Evolutionary conservation across 2,888 invertebrate genomes (phyloP), one percentile per base, ranked within the genome.

Genomic region (Drosophila monieri): DNA sequence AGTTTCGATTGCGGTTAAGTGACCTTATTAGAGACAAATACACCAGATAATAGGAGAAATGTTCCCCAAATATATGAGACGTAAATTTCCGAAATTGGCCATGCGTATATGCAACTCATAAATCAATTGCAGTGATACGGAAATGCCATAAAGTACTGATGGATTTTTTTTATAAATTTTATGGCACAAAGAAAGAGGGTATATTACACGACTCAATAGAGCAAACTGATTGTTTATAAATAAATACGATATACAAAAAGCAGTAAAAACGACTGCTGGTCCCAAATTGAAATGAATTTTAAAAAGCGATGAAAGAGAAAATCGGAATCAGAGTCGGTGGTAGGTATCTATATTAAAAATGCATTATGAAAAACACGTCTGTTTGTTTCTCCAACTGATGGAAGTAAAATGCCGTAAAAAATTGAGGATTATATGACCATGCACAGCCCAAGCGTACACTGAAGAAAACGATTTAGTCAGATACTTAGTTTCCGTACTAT

Each of bases 331-430:
- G 6, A 64, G 53, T 62, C 62, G 15, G 15, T 43, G 30, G 44
- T 23, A 53, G 64, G 53, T 64, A 15, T 69, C 68, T 75, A 51
- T 81, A 81, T 80, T 85, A 85, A 79, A 80, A 85, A 85, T 85
- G 69, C 71, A 85, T 85, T 81, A 77, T 77, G 64, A 80, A 80
- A 80, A 80, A 85, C 73, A 78, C 75, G 79, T 79, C 60, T 76
- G 81, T 70, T 85, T 77, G 78, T 69, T 77, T 53, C 64, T 53
- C 64, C 44, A 23, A 12, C 53, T 52, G 75, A 64, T 73, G 69
- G 66, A 46, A 60, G 43, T 55, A 41, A 79, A 79, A 65, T 43
- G 48, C 27, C 55, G 67, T 47, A 78, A 78, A 78, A 78, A 81
- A 72, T 68, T 46, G 53, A 64, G 54, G 74, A 59, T 74, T 78